Percentiles rank a stretch among this genome's conserved stretches.
Conservation (phyloP, 2,113 vertebrate genomes). For the Cyprinus carpio region DNA sequence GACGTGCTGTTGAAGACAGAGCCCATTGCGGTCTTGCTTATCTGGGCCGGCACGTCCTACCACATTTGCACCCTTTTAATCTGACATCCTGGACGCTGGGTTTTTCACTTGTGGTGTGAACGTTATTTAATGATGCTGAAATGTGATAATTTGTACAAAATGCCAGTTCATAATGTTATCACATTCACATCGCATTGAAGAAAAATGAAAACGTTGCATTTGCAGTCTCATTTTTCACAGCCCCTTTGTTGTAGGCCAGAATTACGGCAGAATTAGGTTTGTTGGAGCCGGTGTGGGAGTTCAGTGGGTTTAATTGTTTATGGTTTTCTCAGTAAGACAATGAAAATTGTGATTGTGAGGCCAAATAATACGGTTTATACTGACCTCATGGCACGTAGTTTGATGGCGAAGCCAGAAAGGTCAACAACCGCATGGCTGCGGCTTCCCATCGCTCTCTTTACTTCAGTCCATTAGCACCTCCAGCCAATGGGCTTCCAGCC, state of each 20-base stretch:
- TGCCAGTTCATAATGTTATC: constrained; percentile 37
- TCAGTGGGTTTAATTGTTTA: constrained; percentile 65
- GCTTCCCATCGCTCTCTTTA: constrained; percentile 31
- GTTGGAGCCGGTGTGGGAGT: constrained; percentile 65
- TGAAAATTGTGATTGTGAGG: constrained; percentile 69
- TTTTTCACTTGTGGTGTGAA: not conserved
- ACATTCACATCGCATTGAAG: constrained; percentile 13
- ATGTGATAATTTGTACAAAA: constrained; percentile 26
- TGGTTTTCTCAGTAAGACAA: constrained; percentile 65
- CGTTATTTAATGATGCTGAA: constrained; percentile 39
- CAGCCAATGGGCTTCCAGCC: constrained; percentile 31
- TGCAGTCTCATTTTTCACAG: constrained; percentile 58
- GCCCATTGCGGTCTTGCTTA: constrained; percentile 21
- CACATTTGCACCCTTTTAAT: constrained; percentile 43
- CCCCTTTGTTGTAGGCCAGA: constrained; percentile 68
- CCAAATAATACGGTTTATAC: constrained; percentile 67
- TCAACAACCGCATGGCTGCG: constrained; percentile 67
- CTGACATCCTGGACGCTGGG: constrained; percentile 16
- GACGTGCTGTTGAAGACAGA: constrained; percentile 37
- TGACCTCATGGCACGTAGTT: constrained; percentile 71
- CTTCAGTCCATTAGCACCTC: constrained; percentile 45
- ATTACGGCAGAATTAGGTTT: constrained; percentile 48
- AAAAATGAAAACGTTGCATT: constrained; percentile 27
- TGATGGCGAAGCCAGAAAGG: constrained; percentile 70
- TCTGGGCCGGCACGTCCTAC: constrained; percentile 34